Base-by-base conservation (phyloP, 2,888 invertebrate species). In the Dynastes grantii region DNA sequence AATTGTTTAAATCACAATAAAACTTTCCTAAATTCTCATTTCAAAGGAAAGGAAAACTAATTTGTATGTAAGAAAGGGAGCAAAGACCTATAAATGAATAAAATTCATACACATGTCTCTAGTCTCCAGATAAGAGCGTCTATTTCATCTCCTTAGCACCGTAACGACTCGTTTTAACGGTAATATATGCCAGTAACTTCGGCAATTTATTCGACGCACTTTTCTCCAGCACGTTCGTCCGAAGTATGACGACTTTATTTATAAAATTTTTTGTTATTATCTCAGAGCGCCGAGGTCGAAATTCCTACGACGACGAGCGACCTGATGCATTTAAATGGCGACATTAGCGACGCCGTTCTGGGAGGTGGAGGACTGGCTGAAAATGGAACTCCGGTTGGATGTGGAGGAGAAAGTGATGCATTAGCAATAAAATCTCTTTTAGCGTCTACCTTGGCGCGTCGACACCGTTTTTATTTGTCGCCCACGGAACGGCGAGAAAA, bases 311-410 rank as follows among this genome's bases (percentile, higher is more conserved):
- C 55, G 65, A 22, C 49, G 65, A 40, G 45, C 45, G n/a, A 45
- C 40, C 16, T 67, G 65, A 67, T 67, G 65, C 65, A 67, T 67
- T 67, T 67, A 67, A 67, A 67, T 67, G 45, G 65, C 65, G 65
- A 67, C 40, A 67, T 67, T 67, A 67, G 65, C 37, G 65, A 32
- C 63, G 13, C 22, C 22, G 2, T 22, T 58, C 55, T 58, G 22
- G 8, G 11, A 11, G 45, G 45, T 45, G 45, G 45, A 45, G 9
- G 45, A 11, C 55, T 22, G 16, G 55, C 51, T 51, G 13, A 55
- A 13, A 55, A 65, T 13, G 37, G 40, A 40, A 22, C 27, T n/a
- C 40, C 22, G n/a, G 45, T 37, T 16, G 22, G 40, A 67, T 40
- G 22, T 22, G 65, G 40, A 8, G 6, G 45, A 16, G 22, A 67